Conservation (phyloP, 2,888 invertebrate genomes). For the Eremobia ochroleuca region DNA sequence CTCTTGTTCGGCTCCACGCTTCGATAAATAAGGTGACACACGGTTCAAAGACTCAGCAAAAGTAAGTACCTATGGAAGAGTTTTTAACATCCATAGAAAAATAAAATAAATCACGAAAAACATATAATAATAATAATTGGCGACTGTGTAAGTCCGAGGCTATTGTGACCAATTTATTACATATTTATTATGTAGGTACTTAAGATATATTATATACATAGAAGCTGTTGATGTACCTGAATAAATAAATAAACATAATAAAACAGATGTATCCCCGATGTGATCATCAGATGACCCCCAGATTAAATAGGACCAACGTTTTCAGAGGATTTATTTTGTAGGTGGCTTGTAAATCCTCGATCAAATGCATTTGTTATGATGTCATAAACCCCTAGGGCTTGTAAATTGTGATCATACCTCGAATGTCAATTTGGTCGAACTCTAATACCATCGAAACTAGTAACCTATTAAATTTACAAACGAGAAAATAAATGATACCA, state of each 20-base stretch:
- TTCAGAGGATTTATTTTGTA: neutral
- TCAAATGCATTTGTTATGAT: neutral
- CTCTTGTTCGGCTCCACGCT: conserved; percentile 6
- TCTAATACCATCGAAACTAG: neutral
- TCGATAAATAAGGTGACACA: conserved; percentile 25
- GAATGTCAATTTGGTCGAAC: neutral
- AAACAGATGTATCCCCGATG: neutral
- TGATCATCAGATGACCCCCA: neutral
- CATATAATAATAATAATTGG: too few species aligned
- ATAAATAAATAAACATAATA: neutral
- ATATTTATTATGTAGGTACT: too few species aligned
- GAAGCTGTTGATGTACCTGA: too few species aligned
- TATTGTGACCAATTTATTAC: too few species aligned
- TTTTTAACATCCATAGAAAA: too few species aligned
- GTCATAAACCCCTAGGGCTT: neutral
- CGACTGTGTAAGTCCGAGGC: too few species aligned
- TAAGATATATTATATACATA: too few species aligned
- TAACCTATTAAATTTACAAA: neutral
- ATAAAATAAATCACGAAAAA: neutral
- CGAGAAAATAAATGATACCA: neutral
- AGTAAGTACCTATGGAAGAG: too few species aligned
- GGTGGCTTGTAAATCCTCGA: neutral
- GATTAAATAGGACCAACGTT: neutral
- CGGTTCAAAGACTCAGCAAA: neutral
- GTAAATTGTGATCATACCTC: neutral